phyloP scores from a whole-genome alignment of 2,888 invertebrate genomes.

The Dryadula phaetusa region DNA sequence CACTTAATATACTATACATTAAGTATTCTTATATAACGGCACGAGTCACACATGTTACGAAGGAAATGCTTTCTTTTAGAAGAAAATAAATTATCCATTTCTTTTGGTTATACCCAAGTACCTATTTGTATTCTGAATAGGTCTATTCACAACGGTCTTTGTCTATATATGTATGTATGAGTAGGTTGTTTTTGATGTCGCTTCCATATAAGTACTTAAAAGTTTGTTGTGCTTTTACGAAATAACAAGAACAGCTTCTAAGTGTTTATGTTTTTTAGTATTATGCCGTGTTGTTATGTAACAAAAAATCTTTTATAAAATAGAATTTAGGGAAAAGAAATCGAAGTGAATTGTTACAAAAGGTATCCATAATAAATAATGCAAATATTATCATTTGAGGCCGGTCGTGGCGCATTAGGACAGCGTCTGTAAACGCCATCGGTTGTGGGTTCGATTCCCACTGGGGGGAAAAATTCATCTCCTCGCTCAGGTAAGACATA shows the following conservation, averaged over 20 bases:
- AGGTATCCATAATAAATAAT: no score
- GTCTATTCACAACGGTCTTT: neutral
- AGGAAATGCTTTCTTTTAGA: slow-evolving; percentile 9
- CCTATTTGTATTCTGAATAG: slow-evolving; percentile 3
- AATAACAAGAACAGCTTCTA: neutral
- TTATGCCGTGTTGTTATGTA: neutral
- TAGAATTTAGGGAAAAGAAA: no score
- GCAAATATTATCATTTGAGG: no score
- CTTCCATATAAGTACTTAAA: neutral
- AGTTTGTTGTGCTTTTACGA: neutral
- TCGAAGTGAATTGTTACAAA: no score
- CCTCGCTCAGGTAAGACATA: no score
- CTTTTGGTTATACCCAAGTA: neutral
- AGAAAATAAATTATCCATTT: neutral
- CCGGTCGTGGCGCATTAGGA: no score
- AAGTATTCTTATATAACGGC: neutral
- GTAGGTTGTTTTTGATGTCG: neutral
- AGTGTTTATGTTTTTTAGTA: neutral
- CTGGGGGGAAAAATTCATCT: no score
- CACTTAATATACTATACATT: neutral
- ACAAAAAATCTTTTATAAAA: no score
- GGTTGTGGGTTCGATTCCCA: no score
- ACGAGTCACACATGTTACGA: neutral
- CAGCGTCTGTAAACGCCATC: no score
- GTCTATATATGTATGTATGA: neutral